These are phyloP conservation scores for Eonycteris spelaea DNA, from an alignment of 2,113 vertebrate species.

Conservation along the genomic window DNA sequence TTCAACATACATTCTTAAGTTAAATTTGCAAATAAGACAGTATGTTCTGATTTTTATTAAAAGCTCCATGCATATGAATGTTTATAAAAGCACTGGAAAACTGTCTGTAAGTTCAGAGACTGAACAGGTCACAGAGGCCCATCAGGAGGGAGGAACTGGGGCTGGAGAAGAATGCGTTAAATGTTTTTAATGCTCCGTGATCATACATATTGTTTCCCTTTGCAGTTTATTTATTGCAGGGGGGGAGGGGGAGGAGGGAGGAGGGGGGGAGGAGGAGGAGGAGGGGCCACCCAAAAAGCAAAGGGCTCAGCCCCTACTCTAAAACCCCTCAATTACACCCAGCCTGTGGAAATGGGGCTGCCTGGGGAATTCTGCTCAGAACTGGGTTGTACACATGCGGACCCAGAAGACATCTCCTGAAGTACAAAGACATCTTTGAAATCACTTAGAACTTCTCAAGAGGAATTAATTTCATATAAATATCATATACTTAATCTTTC, in stretches of 20 bases:
- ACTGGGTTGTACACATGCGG: not conserved
- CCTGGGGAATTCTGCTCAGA: accelerated
- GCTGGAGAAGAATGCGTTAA: not conserved
- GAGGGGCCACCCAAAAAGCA: not conserved
- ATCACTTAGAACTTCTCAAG: not conserved
- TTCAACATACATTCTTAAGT: not conserved
- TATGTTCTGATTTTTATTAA: not conserved
- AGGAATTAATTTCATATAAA: not conserved
- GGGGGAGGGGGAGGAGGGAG: too few species aligned
- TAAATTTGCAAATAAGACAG: not conserved
- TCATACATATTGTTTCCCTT: not conserved
- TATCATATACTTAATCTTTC: not conserved
- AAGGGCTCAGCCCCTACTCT: not conserved
- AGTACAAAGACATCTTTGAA: not conserved
- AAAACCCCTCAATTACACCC: not conserved
- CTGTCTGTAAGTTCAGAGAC: not conserved
- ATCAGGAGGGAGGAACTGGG: not conserved
- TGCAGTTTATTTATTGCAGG: not conserved
- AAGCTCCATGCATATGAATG: not conserved
- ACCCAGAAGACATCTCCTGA: not conserved
- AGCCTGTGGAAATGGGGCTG: not conserved
- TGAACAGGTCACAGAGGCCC: not conserved
- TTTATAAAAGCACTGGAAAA: not conserved
- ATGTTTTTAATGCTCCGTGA: not conserved
- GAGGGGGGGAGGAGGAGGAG: too few species aligned